Base-by-base conservation (phyloP, 1,140 invertebrate genomes). In the Cotesia vestalis region DNA sequence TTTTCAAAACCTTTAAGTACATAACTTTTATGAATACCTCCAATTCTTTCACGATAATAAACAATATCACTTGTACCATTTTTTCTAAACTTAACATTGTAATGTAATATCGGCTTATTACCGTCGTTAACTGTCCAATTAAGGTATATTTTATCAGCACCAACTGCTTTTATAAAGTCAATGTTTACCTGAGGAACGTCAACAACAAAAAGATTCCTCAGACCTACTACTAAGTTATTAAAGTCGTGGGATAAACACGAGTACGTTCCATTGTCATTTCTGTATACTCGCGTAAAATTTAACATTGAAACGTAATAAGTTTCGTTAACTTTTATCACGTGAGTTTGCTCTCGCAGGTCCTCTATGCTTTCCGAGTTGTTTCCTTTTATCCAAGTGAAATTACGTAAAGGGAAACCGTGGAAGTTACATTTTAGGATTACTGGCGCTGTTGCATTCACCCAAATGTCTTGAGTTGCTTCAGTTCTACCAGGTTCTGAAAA, bases 81-180 rank as follows among this genome's bases (percentile, higher is more conserved):
- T 84, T 90, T 86, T 81, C 88, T 88, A 72, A 90, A 90, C 77
- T 90, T 89, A 6, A 94, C 87, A 57, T 88, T 88, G 79, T 94
- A 95, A 20, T 88, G 84, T 71, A 88, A 86, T 20, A 94, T 89
- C 0, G 91, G 90, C 57, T 90, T 90, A 80, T 95, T 95, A 73
- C 93, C 93, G 71, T 93, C 89, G 66, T 91, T 90, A 0, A 94
- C 86, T 0, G 94, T 95, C 94, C 94, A 96, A 82, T 95, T 95
- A 0, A 95, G 78, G 81, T 90, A 96, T 60, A 96, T 91, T 81
- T 91, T 91, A 11, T 88, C 88, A 11, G 90, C 89, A 34, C 92
- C 93, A 4, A 95, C 92, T 0, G 92, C 90, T 82, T 93, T 94
- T 1, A 93, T 90, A 66, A 90, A 91, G 79, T 94, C 91, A 70